A percentile compares a stretch with the other conserved stretches of the same genome.
Conservation (phyloP, 2,113 vertebrate species). For the Neofelis nebulosa region DNA sequence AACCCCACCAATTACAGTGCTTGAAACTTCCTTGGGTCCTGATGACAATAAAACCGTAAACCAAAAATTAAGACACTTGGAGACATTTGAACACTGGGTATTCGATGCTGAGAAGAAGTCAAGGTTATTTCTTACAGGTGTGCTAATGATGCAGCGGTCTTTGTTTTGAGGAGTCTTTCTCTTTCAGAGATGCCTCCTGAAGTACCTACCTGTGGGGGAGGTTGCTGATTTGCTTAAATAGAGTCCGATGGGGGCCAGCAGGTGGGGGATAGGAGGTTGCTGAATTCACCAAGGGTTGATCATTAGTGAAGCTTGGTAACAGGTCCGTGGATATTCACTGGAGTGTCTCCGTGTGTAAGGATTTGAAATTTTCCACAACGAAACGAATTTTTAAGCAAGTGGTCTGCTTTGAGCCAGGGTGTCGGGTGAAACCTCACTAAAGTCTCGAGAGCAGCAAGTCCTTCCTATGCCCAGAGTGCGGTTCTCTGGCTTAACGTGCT, state of each 20-base stretch:
- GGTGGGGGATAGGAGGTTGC: not conserved
- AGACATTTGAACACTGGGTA: not conserved
- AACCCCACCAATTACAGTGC: not conserved
- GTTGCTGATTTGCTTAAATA: not conserved
- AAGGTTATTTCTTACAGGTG: not conserved
- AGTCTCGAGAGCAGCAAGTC: not conserved
- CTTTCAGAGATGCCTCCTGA: not conserved
- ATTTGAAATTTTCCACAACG: not conserved
- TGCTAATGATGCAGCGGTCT: not conserved
- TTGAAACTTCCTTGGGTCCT: not conserved
- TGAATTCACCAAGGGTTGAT: not conserved
- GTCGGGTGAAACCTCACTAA: slow-evolving; percentile 34
- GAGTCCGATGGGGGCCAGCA: fast-evolving
- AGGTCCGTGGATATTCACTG: no score
- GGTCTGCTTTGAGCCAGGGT: slow-evolving; percentile 48
- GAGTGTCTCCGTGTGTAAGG: not conserved
- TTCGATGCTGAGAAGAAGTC: not conserved
- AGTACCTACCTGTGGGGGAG: no score
- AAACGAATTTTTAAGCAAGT: not conserved
- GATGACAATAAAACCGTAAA: not conserved
- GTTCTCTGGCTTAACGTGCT: not conserved
- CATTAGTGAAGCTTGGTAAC: not conserved
- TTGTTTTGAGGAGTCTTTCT: not conserved
- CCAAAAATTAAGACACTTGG: not conserved
- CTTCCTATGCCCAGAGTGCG: not conserved